Conservation (phyloP, 2,888 invertebrate genomes). For the Ischnura elegans region DNA sequence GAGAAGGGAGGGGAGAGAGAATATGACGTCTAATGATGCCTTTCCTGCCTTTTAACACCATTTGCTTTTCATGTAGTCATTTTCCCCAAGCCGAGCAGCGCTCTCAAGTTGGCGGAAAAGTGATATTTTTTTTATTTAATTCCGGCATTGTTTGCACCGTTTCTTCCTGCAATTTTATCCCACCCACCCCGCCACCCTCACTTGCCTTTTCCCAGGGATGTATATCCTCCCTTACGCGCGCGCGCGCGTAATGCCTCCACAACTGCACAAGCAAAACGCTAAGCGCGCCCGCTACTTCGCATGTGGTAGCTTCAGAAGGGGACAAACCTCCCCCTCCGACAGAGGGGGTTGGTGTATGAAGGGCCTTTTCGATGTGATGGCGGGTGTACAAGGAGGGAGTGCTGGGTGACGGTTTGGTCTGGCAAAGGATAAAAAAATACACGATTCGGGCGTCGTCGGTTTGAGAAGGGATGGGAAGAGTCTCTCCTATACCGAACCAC, state of each 20-base stretch:
- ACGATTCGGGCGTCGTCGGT: neutral
- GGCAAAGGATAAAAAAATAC: neutral
- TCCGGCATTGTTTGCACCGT: slow-evolving; percentile 11
- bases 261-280: too few species aligned
- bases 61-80: slow-evolving; percentile 21
- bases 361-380: neutral
- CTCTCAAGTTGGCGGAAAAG: slow-evolving; percentile 17
- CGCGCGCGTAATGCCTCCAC: neutral
- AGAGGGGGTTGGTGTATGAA: neutral
- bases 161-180: neutral
- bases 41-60: slow-evolving; percentile 38
- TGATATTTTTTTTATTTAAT: slow-evolving; percentile 32
- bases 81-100: too few species aligned
- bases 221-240: neutral
- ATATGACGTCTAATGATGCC: slow-evolving; percentile 20
- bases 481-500: neutral
- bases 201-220: too few species aligned
- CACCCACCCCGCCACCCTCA: too few species aligned
- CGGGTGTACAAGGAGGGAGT: neutral
- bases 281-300: neutral
- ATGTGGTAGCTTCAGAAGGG: neutral
- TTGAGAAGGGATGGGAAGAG: neutral
- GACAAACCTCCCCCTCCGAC: too few species aligned
- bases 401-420: neutral
- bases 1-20: neutral